A percentile compares a stretch with the other conserved stretches of the same genome.
Evolutionary conservation across 2,113 vertebrate genomes (phyloP).

Genomic region (Dipodomys spectabilis): DNA sequence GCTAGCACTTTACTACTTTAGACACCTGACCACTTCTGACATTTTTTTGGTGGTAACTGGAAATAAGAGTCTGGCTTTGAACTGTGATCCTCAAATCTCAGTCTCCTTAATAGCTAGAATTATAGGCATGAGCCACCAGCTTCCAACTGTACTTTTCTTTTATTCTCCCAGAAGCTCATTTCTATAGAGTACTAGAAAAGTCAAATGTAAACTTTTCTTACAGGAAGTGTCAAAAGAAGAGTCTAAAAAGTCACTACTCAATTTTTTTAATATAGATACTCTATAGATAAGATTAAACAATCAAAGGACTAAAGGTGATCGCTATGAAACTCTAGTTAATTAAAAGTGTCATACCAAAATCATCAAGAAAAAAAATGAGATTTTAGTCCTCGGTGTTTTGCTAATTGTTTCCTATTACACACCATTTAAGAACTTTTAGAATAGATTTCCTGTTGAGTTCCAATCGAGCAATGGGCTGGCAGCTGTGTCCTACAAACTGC

Average conservation of each 20-base stretch:
- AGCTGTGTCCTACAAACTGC: conserved; percentile 12
- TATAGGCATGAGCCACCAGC: no score
- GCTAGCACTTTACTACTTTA: no score
- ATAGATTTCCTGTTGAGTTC: conserved; percentile 30
- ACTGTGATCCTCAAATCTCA: no score
- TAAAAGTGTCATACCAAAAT: conserved; percentile 52
- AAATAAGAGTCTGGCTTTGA: no score
- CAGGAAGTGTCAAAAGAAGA: not conserved
- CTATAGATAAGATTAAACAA: not conserved
- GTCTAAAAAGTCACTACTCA: not conserved
- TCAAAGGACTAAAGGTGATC: conserved; percentile 1
- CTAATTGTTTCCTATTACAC: conserved; percentile 46
- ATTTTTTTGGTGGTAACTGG: no score
- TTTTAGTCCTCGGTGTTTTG: conserved; percentile 44
- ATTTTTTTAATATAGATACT: not conserved
- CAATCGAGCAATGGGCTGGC: conserved; percentile 19
- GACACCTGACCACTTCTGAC: no score
- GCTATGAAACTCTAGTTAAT: conserved; percentile 27
- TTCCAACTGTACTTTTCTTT: not conserved
- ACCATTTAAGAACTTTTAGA: conserved; percentile 37
- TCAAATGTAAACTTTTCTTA: conserved; percentile 34
- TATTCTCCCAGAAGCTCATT: conserved; percentile 17
- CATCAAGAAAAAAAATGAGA: not conserved
- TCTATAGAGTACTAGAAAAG: not conserved
- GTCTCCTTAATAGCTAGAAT: no score